Base-by-base conservation (phyloP, 2,888 invertebrate species). In the Heliconius cydno region DNA sequence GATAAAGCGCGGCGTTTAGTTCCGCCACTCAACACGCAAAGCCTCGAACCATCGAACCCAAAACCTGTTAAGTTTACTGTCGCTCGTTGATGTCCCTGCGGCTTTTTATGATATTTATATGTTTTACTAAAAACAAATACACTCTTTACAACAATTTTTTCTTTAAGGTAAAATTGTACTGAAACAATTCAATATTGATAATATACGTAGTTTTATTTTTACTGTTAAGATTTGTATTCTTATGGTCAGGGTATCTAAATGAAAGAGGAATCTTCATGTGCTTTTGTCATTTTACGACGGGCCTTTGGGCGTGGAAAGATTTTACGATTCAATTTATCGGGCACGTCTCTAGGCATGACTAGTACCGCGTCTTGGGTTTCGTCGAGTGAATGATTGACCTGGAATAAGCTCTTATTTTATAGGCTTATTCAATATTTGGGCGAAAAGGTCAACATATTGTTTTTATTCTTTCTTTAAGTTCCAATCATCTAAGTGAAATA, bases 171-270 rank as follows among this genome's bases (percentile, higher is more conserved):
- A 38, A 60, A n/a, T 6, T 73, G 34, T 60, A 34, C 15, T 34
- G 15, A 72, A 73, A 73, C 57, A 34, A 60, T 73, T 60, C 34
- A 73, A 73, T 73, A 73, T 63, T 75, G 28, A 65, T 75, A 65
- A 65, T 65, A 41, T 28, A 65, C 75, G 63, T 28, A 90, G 87
- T 88, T 71, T 83, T 72, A 65, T 76, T 65, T 78, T 72, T 67
- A 60, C 12, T 38, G 38, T 57, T 30, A 78, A 28, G 28, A 65
- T 57, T 73, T 71, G 73, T 67, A 52, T 73, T 73, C 25, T 73
- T 66, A 57, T 67, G 73, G 73, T 67, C 67, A 57, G 73, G 65
- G 73, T 46, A 71, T 67, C 63, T 74, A 75, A 79, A 79, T 79
- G 46, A 79, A 79, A 68, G 78, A 79, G 67, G 78, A 63, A 74